These are phyloP conservation scores for Apantesis nais DNA, from an alignment of 2,888 invertebrate genomes.

Conservation along the genomic window DNA sequence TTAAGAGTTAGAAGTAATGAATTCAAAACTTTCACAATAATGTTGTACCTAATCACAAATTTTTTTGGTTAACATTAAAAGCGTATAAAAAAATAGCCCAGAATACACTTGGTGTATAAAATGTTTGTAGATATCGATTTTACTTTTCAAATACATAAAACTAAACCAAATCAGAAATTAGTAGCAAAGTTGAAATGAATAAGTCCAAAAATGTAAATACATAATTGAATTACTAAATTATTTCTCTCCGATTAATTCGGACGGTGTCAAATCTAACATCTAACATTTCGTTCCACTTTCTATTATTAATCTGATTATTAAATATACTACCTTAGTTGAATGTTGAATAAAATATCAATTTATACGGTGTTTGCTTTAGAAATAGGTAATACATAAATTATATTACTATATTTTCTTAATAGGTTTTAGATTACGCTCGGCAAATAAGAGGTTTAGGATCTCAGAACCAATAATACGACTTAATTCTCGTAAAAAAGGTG, in stretches of 20 bases:
- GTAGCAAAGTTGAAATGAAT: not conserved
- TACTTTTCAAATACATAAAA: not conserved
- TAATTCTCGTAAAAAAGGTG: too few species aligned
- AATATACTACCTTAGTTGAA: not conserved
- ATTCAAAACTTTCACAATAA: too few species aligned
- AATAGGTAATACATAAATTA: not conserved
- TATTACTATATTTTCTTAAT: not conserved
- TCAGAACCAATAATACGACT: too few species aligned
- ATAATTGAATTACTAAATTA: too few species aligned
- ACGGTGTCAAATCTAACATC: not conserved
- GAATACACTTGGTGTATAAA: too few species aligned
- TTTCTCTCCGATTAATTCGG: not conserved
- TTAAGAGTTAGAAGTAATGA: too few species aligned
- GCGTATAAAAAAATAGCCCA: too few species aligned
- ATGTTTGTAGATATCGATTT: not conserved
- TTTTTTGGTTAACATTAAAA: too few species aligned
- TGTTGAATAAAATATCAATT: not conserved
- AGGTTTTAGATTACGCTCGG: not conserved
- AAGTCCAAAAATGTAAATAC: not conserved
- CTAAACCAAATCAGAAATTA: accelerated
- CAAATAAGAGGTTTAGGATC: not conserved
- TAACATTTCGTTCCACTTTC: not conserved
- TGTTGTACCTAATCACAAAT: too few species aligned
- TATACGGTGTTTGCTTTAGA: not conserved
- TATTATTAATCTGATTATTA: not conserved